Conservation (phyloP, 2,888 invertebrate species). For the Sphaeridia pumilis region DNA sequence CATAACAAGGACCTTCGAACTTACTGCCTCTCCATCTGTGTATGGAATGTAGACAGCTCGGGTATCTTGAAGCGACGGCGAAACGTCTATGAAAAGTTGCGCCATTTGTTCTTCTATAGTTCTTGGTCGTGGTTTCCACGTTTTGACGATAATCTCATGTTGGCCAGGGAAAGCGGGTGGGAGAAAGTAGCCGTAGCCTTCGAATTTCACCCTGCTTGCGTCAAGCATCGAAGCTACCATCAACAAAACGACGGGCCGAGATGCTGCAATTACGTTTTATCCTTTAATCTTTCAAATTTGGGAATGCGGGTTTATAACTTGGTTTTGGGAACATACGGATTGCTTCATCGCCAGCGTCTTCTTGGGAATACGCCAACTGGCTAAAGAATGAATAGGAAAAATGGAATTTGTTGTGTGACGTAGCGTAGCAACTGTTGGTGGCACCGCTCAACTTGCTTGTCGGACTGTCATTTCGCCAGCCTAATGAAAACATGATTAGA, state of each 20-base stretch:
- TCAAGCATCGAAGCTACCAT: conserved; percentile 27
- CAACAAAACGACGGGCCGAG: conserved; percentile 22
- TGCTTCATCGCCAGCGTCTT: conserved; percentile 18
- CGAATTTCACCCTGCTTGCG: conserved; percentile 22
- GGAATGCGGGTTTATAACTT: not conserved
- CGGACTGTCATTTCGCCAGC: conserved; percentile 30
- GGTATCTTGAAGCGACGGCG: conserved; percentile 30
- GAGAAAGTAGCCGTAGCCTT: conserved; percentile 29
- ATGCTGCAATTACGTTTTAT: too few relatives aligned
- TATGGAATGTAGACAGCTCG: conserved; percentile 25
- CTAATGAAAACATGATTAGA: conserved; percentile 6
- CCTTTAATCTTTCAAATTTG: not conserved
- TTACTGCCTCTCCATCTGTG: conserved; percentile 16
- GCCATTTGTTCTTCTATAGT: conserved; percentile 26
- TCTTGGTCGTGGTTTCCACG: conserved; percentile 28
- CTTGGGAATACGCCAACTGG: conserved; percentile 26
- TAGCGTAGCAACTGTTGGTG: conserved; percentile 27
- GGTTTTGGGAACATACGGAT: conserved; percentile 15
- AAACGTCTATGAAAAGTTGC: conserved; percentile 25
- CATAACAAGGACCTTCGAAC: too few relatives aligned
- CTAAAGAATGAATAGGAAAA: conserved; percentile 32
- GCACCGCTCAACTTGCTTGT: conserved; percentile 26
- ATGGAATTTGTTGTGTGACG: conserved; percentile 20
- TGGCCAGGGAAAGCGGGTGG: conserved; percentile 28
- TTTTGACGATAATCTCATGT: conserved; percentile 22